Evolutionary conservation across 2,797 vertebrate species (phyloP).

Genomic region (Halcyon smyrnensis): DNA sequence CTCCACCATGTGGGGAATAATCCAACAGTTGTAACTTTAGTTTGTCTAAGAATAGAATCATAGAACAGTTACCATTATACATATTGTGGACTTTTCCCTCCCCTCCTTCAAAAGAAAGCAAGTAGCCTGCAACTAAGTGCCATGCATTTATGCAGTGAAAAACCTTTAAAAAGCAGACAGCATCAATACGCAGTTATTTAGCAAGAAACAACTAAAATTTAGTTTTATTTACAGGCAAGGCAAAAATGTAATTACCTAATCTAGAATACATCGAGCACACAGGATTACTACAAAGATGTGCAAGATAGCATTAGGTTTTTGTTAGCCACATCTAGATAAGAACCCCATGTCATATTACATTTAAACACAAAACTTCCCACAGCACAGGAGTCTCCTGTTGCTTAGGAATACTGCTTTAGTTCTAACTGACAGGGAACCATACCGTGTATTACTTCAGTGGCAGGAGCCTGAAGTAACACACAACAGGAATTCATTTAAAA

Average conservation of each 20-base stretch:
- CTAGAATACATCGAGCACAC: not conserved
- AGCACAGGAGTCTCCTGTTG: not conserved
- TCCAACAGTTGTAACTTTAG: not conserved
- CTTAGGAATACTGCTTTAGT: not conserved
- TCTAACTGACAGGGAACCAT: not conserved
- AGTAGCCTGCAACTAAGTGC: not conserved
- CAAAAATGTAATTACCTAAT: not conserved
- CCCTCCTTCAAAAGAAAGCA: not conserved
- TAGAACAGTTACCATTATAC: not conserved
- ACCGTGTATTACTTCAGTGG: not conserved
- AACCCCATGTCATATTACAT: not conserved
- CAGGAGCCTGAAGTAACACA: not conserved
- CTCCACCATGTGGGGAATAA: not conserved
- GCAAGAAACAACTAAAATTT: not conserved
- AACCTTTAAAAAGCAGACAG: not conserved
- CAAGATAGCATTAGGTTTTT: not conserved
- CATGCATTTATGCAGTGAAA: not conserved
- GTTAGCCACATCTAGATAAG: not conserved
- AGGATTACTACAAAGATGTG: not conserved
- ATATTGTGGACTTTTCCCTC: not conserved
- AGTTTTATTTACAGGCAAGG: not conserved
- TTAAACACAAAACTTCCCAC: not conserved
- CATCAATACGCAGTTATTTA: not conserved
- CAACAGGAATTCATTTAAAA: not conserved
- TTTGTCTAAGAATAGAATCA: not conserved